A percentile compares a stretch with the other conserved stretches of the same genome.
These are phyloP conservation scores for Dermatophagoides farinae DNA, from an alignment of 1,140 invertebrate species.

Conservation along the genomic window DNA sequence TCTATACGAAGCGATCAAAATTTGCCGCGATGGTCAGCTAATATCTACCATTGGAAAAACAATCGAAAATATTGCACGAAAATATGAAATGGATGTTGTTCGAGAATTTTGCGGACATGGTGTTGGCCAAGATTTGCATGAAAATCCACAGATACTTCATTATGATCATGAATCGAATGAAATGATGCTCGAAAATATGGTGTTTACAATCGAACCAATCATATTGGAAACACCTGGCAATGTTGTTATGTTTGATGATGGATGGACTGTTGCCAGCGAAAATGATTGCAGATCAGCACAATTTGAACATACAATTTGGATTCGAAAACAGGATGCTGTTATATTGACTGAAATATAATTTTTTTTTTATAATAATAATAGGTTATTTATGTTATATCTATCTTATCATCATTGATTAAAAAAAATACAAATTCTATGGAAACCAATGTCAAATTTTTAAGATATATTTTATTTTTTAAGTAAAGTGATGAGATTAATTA, in stretches of 20 bases:
- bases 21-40: slow-evolving; percentile 49
- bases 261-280: slow-evolving; percentile 60
- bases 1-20: slow-evolving; percentile 44
- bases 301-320: slow-evolving; percentile 71
- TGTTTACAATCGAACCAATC: slow-evolving; percentile 84
- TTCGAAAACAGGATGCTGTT: slow-evolving; percentile 29
- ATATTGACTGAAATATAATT: slow-evolving; percentile 1
- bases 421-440: no score
- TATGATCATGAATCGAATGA: slow-evolving; percentile 33
- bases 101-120: slow-evolving; percentile 72
- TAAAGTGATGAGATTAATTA: no score
- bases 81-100: slow-evolving; percentile 43
- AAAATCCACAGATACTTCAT: slow-evolving; percentile 67
- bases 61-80: slow-evolving; percentile 31
- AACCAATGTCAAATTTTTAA: no score
- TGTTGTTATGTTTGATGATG: slow-evolving; percentile 47
- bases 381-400: no score
- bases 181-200: slow-evolving; percentile 67
- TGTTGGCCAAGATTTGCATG: slow-evolving; percentile 78
- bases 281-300: slow-evolving; percentile 64
- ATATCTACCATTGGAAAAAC: slow-evolving; percentile 51
- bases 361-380: neutral
- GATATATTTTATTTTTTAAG: no score
- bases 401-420: no score
- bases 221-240: slow-evolving; percentile 42